Conservation (phyloP, 2,113 vertebrate species). For the Murina feae region DNA sequence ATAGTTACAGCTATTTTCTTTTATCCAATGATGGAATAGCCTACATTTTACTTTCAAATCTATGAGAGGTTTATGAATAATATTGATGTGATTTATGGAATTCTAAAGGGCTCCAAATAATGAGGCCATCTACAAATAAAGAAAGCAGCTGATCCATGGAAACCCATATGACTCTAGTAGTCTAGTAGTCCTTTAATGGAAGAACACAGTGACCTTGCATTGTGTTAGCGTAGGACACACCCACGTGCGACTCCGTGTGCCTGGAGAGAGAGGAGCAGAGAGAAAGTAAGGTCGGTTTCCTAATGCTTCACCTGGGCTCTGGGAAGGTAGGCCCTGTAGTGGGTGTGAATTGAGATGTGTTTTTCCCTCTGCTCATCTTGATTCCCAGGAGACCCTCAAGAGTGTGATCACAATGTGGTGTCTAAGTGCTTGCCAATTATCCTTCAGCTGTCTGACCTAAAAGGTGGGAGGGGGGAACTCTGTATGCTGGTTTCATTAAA, state of each 20-base stretch:
- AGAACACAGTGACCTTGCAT: neutral
- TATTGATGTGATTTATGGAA: neutral
- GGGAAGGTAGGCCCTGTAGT: neutral
- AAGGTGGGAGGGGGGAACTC: neutral
- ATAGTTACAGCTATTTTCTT: neutral
- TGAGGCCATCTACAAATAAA: neutral
- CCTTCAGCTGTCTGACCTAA: neutral
- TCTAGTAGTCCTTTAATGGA: neutral
- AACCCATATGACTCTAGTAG: neutral
- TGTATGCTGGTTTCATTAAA: neutral
- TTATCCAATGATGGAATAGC: neutral
- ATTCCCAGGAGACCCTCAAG: neutral
- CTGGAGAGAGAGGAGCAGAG: neutral
- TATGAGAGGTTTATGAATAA: neutral
- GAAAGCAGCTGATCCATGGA: neutral
- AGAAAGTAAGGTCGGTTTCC: neutral
- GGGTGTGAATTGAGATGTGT: neutral
- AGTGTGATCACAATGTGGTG: neutral
- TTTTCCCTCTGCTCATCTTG: neutral
- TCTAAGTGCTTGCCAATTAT: neutral
- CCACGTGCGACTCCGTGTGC: rapidly evolving
- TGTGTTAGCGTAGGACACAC: too few relatives aligned
- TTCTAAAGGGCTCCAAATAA: neutral
- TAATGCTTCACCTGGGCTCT: rapidly evolving
- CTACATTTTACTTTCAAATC: neutral